Evolutionary conservation across 2,113 vertebrate genomes (phyloP), one percentile per base, ranked within the genome.

Genomic region (Canis aureus): DNA sequence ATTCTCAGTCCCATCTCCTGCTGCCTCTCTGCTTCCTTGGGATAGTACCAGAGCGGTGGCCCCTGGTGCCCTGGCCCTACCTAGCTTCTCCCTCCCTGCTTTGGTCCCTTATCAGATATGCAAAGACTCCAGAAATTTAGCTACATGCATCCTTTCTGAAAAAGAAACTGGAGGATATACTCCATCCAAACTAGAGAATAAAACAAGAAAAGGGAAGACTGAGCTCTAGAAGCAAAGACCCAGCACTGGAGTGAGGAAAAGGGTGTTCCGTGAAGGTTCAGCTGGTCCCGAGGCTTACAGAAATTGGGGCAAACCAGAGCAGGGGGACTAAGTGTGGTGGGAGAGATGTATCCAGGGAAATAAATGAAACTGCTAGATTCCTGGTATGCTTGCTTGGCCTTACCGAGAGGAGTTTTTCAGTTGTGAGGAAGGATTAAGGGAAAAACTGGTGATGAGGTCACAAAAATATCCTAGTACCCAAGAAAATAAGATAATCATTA

Each of bases 401-500:
- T 11, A 16, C 51, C 57, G 38, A 81, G 20, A 87, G 17, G 74
- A 74, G 1, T 49, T 95, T 67, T 62, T 82, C n/a, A 93, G 17
- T 12, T 93, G 81, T 89, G 17, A 43, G 19, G 67, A 96, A 89
- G 35, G 59, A 59, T 59, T 59, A 19, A 19, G 57, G 38, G 32
- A 69, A 38, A 51, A 73, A 27, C 0, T 9, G 11, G 49, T 20
- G 7, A 78, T 66, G 23, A 71, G 17, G 35, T 95, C 38, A 49
- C n/a, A 11, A 19, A 83, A 76, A 82, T 53, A 67, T 60, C 38
- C 62, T 81, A 64, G 76, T 38, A 95, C 79, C 35, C 27, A 27
- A 95, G 73, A 67, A 97, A 97, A 55, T 79, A 80, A 71, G 11
- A 22, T 2, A 71, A 49, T 51, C 38, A 49, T 91, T 94, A 96